Evolutionary conservation across 2,888 invertebrate species (phyloP).

Genomic region (Dexiosoma caninum): DNA sequence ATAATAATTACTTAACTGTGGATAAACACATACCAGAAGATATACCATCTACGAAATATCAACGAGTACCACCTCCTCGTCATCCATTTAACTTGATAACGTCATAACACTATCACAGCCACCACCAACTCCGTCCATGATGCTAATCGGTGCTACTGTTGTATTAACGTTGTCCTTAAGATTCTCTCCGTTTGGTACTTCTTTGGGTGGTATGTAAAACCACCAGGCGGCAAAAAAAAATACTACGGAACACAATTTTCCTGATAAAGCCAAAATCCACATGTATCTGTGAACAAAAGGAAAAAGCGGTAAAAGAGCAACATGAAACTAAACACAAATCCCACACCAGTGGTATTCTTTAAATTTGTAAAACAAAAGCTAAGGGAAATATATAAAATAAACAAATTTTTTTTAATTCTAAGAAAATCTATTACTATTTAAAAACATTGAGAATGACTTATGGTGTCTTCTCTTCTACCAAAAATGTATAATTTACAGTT

Average conservation of each 20-base stretch:
- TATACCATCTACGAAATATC: neutral
- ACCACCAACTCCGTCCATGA: slow-evolving; percentile 20
- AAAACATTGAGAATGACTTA: too few species aligned
- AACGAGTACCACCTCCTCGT: neutral
- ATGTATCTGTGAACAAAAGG: slow-evolving; percentile 81
- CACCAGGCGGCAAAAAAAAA: slow-evolving; percentile 88
- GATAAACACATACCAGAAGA: too few species aligned
- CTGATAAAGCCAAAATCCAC: slow-evolving; percentile 84
- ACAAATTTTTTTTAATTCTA: too few species aligned
- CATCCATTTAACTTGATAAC: slow-evolving; percentile 39
- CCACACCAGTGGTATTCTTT: too few species aligned
- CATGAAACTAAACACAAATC: too few species aligned
- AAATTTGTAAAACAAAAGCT: too few species aligned
- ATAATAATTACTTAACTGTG: neutral
- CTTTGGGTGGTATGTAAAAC: slow-evolving; percentile 84
- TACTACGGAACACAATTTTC: slow-evolving; percentile 84
- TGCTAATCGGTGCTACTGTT: slow-evolving; percentile 29
- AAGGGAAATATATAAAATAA: too few species aligned
- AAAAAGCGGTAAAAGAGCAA: neutral
- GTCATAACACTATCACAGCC: slow-evolving; percentile 6
- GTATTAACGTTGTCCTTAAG: slow-evolving; percentile 46
- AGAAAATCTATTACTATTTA: too few species aligned
- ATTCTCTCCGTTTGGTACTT: slow-evolving; percentile 54
- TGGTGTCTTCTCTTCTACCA: too few species aligned
- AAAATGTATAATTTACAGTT: too few species aligned